Conservation (phyloP, 92 coral and sea anemone genomes). For the Porites rus region DNA sequence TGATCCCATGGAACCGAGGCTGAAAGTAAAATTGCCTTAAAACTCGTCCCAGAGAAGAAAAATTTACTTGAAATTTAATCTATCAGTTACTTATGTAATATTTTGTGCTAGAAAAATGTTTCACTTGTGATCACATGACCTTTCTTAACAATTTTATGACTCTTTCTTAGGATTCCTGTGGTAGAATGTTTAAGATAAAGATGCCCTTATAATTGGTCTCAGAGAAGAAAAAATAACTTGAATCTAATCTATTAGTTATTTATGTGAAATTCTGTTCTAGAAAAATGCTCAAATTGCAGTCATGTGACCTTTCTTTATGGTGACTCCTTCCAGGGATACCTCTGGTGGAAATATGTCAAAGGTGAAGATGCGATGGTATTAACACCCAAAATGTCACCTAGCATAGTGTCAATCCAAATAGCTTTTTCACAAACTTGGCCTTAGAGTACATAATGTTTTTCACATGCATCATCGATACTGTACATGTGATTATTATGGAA, state of each 20-base stretch:
- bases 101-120: background rate
- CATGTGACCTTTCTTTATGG: constrained; percentile 4
- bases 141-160: background rate
- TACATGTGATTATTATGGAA: background rate
- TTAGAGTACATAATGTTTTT: background rate
- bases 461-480: too few relatives aligned
- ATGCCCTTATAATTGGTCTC: too few relatives aligned
- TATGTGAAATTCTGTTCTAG: background rate
- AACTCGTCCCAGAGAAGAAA: background rate
- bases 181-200: constrained; percentile 12
- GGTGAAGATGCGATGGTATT: background rate
- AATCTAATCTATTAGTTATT: too few relatives aligned
- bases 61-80: background rate
- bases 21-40: constrained; percentile 30
- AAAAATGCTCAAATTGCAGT: background rate
- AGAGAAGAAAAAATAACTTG: too few relatives aligned
- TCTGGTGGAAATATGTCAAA: constrained; percentile 13
- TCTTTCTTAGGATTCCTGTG: constrained; percentile 13
- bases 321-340: background rate
- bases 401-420: background rate
- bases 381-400: background rate
- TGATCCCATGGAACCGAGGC: constrained; percentile 58
- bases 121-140: constrained; percentile 3
- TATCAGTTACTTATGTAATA: background rate
- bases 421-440: background rate